These are phyloP conservation scores for Schizopygopsis malacanthus DNA, from an alignment of 2,797 vertebrate genomes.

Conservation along the genomic window DNA sequence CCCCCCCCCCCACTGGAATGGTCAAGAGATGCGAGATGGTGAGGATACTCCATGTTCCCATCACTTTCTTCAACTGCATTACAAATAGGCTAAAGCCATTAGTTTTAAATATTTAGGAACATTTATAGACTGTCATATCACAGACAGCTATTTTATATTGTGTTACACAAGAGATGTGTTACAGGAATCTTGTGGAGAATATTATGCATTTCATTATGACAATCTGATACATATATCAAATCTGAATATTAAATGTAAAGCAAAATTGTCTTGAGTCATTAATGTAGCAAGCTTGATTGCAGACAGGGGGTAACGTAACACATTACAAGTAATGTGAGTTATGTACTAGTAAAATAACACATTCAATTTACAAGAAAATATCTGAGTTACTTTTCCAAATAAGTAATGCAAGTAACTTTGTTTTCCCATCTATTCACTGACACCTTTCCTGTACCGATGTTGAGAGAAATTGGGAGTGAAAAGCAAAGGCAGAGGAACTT, in stretches of 20 bases:
- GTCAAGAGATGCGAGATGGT: neutral
- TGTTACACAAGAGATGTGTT: neutral
- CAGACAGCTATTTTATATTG: neutral
- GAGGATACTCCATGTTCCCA: neutral
- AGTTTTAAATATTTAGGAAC: neutral
- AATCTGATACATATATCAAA: neutral
- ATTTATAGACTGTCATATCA: slow-evolving; percentile 1
- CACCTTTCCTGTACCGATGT: neutral
- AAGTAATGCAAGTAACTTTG: neutral
- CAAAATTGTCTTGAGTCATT: neutral
- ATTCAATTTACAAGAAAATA: no score
- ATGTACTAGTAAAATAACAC: no score
- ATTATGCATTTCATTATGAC: neutral
- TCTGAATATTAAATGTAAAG: neutral
- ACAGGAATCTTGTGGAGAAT: neutral
- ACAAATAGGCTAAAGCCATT: neutral
- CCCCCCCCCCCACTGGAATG: neutral
- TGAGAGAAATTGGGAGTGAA: neutral
- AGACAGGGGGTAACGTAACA: no score
- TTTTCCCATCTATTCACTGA: no score
- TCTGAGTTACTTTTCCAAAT: no score
- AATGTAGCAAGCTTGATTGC: neutral
- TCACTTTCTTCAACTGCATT: neutral
- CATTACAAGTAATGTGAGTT: neutral
- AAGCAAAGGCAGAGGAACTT: neutral